Percentiles rank a stretch among this genome's conserved stretches.
These are phyloP conservation scores for Gisinianus flammeolus DNA, from an alignment of 2,888 invertebrate genomes.

Conservation along the genomic window DNA sequence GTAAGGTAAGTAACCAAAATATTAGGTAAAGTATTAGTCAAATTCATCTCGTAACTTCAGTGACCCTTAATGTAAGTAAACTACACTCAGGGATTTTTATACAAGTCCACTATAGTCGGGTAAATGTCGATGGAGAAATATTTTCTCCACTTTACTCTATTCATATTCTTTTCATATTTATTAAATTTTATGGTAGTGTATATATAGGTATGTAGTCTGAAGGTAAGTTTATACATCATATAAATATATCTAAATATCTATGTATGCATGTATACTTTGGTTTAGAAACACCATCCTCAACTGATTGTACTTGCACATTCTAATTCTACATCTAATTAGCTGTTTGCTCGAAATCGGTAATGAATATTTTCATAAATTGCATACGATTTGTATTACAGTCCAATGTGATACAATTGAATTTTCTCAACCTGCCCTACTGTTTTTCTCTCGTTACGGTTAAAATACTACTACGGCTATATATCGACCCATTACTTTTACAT, in stretches of 20 bases:
- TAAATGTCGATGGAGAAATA: too few relatives aligned
- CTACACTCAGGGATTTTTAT: too few relatives aligned
- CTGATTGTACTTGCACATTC: constrained; percentile 14
- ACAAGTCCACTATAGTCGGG: too few relatives aligned
- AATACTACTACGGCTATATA: not conserved
- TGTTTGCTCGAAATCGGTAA: not conserved
- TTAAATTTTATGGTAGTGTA: too few relatives aligned
- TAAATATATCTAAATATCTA: not conserved
- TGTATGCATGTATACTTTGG: constrained; percentile 18
- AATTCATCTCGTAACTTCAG: too few relatives aligned
- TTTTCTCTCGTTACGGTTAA: not conserved
- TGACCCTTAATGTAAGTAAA: too few relatives aligned
- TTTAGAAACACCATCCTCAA: constrained; percentile 28
- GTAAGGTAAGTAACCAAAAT: too few relatives aligned
- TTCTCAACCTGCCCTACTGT: not conserved
- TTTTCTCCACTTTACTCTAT: too few relatives aligned
- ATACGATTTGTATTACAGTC: not conserved
- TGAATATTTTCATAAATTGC: not conserved
- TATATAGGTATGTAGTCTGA: too few relatives aligned
- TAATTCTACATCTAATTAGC: not conserved
- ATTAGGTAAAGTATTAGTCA: too few relatives aligned
- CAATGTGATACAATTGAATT: not conserved
- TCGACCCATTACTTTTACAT: not conserved
- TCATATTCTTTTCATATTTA: too few relatives aligned
- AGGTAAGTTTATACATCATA: not conserved